These are phyloP conservation scores for Sebastes matsubarae DNA, from an alignment of 2,797 vertebrate species.

Conservation along the genomic window DNA sequence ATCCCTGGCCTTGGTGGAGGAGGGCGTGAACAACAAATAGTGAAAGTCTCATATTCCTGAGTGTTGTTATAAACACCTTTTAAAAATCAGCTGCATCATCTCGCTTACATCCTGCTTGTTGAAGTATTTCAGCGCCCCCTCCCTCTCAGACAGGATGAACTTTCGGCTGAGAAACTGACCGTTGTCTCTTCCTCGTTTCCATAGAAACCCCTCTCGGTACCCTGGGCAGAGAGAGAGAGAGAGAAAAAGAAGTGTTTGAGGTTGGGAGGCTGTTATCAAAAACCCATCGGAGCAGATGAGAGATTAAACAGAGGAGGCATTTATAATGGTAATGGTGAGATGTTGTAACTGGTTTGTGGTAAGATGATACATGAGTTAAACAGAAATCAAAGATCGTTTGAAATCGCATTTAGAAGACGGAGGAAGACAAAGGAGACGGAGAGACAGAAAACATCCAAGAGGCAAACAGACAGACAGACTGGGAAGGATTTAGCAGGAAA, in stretches of 20 bases:
- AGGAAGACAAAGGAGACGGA: background rate
- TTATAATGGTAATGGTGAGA: conserved; percentile 1
- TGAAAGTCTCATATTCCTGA: background rate
- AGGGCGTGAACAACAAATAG: background rate
- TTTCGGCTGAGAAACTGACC: conserved; percentile 96
- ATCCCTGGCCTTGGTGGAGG: conserved; percentile 88
- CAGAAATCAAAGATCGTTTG: conserved; percentile 33
- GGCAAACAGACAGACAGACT: conserved; percentile 26
- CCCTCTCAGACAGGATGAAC: conserved; percentile 94
- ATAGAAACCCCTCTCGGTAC: conserved; percentile 96
- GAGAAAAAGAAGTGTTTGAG: background rate
- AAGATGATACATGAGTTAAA: conserved; percentile 6
- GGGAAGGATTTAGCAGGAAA: background rate
- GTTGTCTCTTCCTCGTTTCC: conserved; percentile 97
- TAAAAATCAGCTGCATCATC: background rate
- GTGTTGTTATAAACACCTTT: background rate
- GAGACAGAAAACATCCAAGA: background rate
- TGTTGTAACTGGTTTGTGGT: conserved; percentile 13
- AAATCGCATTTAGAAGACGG: conserved; percentile 9
- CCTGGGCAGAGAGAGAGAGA: conserved; percentile 77
- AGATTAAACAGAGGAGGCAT: conserved; percentile 27
- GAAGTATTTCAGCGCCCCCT: conserved; percentile 96
- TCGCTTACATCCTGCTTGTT: conserved; percentile 95
- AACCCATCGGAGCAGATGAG: background rate
- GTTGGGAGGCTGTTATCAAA: conserved; percentile 9